Conservation (phyloP, 2,888 invertebrate genomes). For the Meteorus colon region DNA sequence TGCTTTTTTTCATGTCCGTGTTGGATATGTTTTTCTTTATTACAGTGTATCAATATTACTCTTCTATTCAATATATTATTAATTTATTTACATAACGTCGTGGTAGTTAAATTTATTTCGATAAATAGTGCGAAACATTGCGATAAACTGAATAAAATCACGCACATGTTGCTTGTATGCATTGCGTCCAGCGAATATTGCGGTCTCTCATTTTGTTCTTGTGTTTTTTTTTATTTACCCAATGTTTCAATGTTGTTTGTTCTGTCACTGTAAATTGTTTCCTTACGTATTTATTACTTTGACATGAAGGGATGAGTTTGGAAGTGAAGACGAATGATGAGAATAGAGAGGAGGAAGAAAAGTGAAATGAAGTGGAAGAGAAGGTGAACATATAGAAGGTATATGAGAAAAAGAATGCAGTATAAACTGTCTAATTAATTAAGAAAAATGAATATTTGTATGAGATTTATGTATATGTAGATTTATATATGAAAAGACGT, state of each 20-base stretch:
- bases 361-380: not conserved
- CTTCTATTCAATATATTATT: not conserved
- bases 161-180: constrained; percentile 44
- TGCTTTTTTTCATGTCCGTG: constrained; percentile 47
- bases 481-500: not conserved
- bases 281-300: not conserved
- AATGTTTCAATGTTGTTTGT: constrained; percentile 39
- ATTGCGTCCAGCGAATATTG: constrained; percentile 26
- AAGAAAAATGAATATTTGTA: not conserved
- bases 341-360: not conserved
- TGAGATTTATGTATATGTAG: not conserved
- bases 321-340: not conserved
- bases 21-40: not conserved
- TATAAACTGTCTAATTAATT: not conserved
- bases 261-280: constrained; percentile 35
- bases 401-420: not conserved
- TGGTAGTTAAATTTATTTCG: not conserved
- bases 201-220: not conserved
- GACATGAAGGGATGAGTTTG: not conserved
- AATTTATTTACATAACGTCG: not conserved
- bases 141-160: constrained; percentile 58
- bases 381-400: not conserved
- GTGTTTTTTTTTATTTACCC: constrained; percentile 32
- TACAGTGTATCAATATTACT: not conserved
- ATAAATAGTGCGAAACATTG: constrained; percentile 49